phyloP scores from a whole-genome alignment of 92 coral and sea anemone genomes.

The Palythoa grandis region DNA sequence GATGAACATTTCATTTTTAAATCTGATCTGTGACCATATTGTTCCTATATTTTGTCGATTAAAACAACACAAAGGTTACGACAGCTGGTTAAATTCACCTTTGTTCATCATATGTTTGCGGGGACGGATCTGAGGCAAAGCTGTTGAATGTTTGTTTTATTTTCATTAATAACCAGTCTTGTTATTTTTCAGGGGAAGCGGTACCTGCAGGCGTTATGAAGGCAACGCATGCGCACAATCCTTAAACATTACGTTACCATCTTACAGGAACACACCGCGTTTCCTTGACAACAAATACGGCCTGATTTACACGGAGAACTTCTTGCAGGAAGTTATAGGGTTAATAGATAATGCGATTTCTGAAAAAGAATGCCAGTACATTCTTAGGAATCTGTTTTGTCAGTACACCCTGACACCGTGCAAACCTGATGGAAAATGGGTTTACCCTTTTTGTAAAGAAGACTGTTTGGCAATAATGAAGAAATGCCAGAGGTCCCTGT shows the following conservation, averaged over 20 bases:
- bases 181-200: constrained; percentile 56
- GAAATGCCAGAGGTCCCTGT: constrained; percentile 64
- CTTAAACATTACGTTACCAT: constrained; percentile 69
- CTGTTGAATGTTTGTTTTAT: too few species aligned
- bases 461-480: constrained; percentile 83
- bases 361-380: constrained; percentile 59
- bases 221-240: constrained; percentile 61
- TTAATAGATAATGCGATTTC: constrained; percentile 48
- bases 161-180: neutral
- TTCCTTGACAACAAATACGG: constrained; percentile 90
- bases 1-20: too few species aligned
- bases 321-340: constrained; percentile 33
- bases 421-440: constrained; percentile 52
- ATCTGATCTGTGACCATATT: too few species aligned
- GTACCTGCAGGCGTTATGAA: constrained; percentile 69
- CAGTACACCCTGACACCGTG: constrained; percentile 92
- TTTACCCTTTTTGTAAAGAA: constrained; percentile 72
- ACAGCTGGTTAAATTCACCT: too few species aligned
- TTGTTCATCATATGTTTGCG: too few species aligned
- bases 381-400: constrained; percentile 72
- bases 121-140: too few species aligned
- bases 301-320: constrained; percentile 59
- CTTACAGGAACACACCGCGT: constrained; percentile 63
- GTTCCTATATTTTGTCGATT: too few species aligned
- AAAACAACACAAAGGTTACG: too few species aligned